Evolutionary conservation across 1,140 invertebrate genomes (phyloP), one percentile per base, ranked within the genome.

Genomic region (Paracyclopina nana): DNA sequence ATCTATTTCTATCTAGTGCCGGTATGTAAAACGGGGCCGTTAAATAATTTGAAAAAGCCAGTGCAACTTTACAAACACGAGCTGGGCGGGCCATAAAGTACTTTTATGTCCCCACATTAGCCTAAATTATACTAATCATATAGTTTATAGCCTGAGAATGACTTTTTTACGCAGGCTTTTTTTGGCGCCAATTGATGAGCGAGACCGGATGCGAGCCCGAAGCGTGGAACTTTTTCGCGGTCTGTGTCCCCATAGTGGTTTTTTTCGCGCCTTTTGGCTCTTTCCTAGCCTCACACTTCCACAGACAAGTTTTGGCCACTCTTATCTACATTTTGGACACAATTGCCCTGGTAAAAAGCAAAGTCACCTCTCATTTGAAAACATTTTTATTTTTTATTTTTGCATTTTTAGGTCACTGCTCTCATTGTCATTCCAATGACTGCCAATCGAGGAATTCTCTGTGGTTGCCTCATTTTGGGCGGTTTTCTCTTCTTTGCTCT

Each of bases 261-360:
- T 14, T 48, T 29, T 48, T 22, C 30, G 45, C 45, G 2, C 45
- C 45, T 9, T 48, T 48, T 48, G 45, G 45, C 11, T 48, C 45
- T 5, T 48, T 48, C n/a, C 4, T 48, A 4, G 27, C 45, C 4
- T 48, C 45, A 2, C 45, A 48, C 22, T 48, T 48, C 30, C 45
- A 48, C 16, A 11, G 45, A 31, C 45, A 48, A 48, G 45, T 48
- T 14, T 18, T 48, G 25, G 45, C 45, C 8, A 28, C 30, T 48
- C 27, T 48, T 14, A 48, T 48, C 22, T 48, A 48, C 25, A 48
- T 48, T 48, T 22, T 48, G 25, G 45, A 48, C 25, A 48, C 45
- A 38, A 14, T 48, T 28, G 45, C 45, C 8, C 22, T 48, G 45
- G 45, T 48, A 48, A 31, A n/a, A n/a, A n/a, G n/a, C n/a, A n/a